Percentiles rank a stretch among this genome's conserved stretches.
Evolutionary conservation across 1,140 invertebrate species (phyloP).

Genomic region (Aphidius gifuensis): DNA sequence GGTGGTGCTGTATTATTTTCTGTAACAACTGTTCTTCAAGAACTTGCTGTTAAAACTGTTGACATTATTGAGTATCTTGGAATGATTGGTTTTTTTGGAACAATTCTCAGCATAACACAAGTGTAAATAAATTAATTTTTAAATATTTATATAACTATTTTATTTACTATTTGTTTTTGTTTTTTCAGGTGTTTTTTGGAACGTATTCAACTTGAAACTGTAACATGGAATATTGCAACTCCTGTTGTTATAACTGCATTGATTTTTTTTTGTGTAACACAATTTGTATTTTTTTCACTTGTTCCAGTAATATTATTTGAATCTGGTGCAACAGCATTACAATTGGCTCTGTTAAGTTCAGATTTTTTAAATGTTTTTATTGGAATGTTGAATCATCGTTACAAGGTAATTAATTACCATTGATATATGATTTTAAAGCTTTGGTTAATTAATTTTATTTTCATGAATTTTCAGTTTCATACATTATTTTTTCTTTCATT

Average conservation of each 20-base stretch:
- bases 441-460: conserved; percentile 5
- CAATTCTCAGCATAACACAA: conserved; percentile 74
- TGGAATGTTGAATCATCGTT: conserved; percentile 78
- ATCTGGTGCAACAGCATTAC: conserved; percentile 77
- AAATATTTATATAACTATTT: background rate
- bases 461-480: conserved; percentile 67
- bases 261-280: conserved; percentile 60
- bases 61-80: conserved; percentile 82
- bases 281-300: conserved; percentile 76
- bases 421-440: background rate
- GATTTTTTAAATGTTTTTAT: conserved; percentile 83
- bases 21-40: conserved; percentile 78
- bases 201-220: conserved; percentile 50
- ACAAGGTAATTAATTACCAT: conserved; percentile 63
- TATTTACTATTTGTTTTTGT: conserved; percentile 12
- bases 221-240: conserved; percentile 57
- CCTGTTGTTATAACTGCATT: conserved; percentile 57
- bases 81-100: conserved; percentile 80
- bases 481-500: conserved; percentile 78
- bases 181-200: conserved; percentile 50
- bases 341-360: conserved; percentile 77
- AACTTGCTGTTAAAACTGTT: conserved; percentile 77
- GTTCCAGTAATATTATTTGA: conserved; percentile 74
- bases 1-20: conserved; percentile 79
- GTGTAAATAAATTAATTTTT: conserved; percentile 58